These are phyloP conservation scores for Capreolus pygargus DNA, from an alignment of 2,113 vertebrate genomes.

Conservation along the genomic window DNA sequence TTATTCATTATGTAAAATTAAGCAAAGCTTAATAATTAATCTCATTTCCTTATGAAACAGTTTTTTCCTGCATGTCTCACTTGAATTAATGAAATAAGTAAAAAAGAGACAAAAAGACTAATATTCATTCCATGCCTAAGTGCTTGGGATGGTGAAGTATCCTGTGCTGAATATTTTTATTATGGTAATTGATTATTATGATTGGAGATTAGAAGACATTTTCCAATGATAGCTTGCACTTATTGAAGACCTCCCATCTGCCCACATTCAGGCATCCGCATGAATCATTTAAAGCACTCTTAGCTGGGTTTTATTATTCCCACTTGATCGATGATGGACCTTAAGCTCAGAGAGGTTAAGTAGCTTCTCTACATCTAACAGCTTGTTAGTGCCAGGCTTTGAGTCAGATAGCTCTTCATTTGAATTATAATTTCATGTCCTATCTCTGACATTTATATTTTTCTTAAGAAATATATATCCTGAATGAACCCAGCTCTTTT, in stretches of 20 bases:
- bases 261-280: not conserved
- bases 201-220: constrained; percentile 38
- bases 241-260: not conserved
- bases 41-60: not conserved
- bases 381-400: not conserved
- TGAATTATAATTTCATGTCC: not conserved
- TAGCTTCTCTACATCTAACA: not conserved
- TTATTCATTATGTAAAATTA: not conserved
- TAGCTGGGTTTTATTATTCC: constrained; percentile 5
- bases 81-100: not conserved
- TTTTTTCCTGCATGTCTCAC: not conserved
- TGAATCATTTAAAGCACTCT: constrained; percentile 11
- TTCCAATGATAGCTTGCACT: constrained; percentile 12
- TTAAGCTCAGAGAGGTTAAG: constrained; percentile 55
- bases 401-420: not conserved
- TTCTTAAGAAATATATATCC: not conserved
- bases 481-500: not conserved
- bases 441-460: not conserved
- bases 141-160: not conserved
- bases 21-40: not conserved
- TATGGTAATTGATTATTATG: not conserved
- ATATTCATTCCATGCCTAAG: not conserved
- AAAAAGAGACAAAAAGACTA: not conserved
- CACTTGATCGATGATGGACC: not conserved
- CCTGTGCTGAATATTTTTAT: not conserved